Conservation (phyloP, 2,888 invertebrate species). For the Penaeus monodon region DNA sequence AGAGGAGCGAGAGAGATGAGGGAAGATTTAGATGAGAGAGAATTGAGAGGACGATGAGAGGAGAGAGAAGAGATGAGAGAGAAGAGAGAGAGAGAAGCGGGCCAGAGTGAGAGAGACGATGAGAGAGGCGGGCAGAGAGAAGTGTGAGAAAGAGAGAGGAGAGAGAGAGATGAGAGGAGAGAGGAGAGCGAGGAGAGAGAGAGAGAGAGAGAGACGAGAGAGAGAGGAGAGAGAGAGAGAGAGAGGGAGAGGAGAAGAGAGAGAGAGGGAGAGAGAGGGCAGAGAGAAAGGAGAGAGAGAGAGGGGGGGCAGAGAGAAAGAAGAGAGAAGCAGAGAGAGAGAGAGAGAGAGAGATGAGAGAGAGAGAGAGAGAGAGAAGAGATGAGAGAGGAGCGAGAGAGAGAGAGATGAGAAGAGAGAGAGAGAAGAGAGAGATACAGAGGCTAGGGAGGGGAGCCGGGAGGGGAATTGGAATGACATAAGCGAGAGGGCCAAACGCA, state of each 20-base stretch:
- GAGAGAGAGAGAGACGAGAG: not conserved
- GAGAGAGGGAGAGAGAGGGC: not conserved
- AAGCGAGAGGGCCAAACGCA: too few relatives aligned
- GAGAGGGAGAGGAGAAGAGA: constrained; percentile 12
- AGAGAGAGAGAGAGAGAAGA: not conserved
- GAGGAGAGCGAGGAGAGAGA: too few relatives aligned
- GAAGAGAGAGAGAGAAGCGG: not conserved
- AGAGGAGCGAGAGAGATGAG: too few relatives aligned
- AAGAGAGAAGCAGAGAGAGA: not conserved
- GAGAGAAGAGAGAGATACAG: not conserved
- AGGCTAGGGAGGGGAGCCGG: not conserved
- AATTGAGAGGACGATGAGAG: not conserved
- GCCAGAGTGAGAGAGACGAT: not conserved
- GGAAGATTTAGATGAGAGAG: not conserved
- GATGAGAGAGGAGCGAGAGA: not conserved
- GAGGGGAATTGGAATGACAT: too few relatives aligned
- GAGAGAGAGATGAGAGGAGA: too few relatives aligned
- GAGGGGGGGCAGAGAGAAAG: not conserved
- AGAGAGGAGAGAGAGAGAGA: not conserved
- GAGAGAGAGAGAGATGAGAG: too few relatives aligned
- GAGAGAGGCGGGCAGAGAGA: not conserved
- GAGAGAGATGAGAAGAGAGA: not conserved
- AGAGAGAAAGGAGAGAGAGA: not conserved
- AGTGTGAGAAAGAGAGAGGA: not conserved
- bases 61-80: too few relatives aligned